These are phyloP conservation scores for Apis dorsata DNA, from an alignment of 1,140 invertebrate species.

Conservation along the genomic window DNA sequence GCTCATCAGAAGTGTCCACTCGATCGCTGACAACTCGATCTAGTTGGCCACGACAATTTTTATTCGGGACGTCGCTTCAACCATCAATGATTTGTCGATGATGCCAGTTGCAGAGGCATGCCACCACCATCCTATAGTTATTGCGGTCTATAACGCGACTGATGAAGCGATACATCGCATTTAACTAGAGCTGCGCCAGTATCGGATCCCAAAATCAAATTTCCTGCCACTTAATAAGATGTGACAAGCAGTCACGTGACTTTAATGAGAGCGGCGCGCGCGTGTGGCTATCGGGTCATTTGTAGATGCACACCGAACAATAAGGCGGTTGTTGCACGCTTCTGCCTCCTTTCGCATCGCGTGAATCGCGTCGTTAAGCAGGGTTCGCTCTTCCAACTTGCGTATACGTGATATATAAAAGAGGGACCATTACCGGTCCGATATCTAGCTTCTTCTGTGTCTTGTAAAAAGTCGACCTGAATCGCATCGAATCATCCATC, in stretches of 20 bases:
- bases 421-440: constrained; percentile 19
- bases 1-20: not conserved
- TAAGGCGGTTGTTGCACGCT: constrained; percentile 34
- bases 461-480: constrained; percentile 47
- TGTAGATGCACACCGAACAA: constrained; percentile 46
- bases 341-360: constrained; percentile 44
- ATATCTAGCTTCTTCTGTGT: constrained; percentile 8
- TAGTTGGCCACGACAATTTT: not conserved
- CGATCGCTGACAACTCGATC: not conserved
- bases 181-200: constrained; percentile 65
- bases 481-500: constrained; percentile 33
- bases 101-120: not conserved
- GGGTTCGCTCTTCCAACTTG: not conserved
- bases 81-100: constrained; percentile 29
- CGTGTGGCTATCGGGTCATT: constrained; percentile 53
- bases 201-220: constrained; percentile 69
- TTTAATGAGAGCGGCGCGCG: constrained; percentile 60
- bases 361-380: constrained; percentile 66
- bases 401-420: constrained; percentile 33
- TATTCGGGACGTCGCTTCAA: not conserved
- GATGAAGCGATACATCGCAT: constrained; percentile 69
- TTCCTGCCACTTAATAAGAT: constrained; percentile 73
- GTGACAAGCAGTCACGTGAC: constrained; percentile 74
- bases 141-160: constrained; percentile 53
- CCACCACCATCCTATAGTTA: not conserved